Evolutionary conservation across 2,113 vertebrate genomes (phyloP).

Genomic region (Osmerus eperlanus): DNA sequence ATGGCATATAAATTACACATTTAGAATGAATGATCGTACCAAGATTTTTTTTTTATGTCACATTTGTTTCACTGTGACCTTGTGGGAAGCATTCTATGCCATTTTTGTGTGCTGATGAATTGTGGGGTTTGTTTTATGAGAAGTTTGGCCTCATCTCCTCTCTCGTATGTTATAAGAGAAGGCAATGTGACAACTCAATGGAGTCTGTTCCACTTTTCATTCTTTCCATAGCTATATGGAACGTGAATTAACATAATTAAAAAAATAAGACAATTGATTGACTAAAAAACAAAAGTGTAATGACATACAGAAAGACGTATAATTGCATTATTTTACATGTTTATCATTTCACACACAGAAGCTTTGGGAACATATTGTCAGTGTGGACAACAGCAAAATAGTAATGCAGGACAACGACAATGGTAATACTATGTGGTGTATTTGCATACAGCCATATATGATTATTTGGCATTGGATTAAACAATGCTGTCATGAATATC

Average conservation of each 20-base stretch:
- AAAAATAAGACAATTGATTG: too few species aligned
- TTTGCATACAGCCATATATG: neutral
- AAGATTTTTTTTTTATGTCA: neutral
- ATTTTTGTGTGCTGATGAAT: neutral
- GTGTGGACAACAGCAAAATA: too few species aligned
- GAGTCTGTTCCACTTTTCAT: neutral
- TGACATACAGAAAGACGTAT: too few species aligned
- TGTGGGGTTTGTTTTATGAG: neutral
- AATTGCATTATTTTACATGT: too few species aligned
- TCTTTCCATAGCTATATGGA: neutral
- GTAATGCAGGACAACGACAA: neutral
- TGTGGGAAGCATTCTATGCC: neutral
- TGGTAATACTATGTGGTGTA: neutral
- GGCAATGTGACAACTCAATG: neutral
- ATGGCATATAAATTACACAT: neutral
- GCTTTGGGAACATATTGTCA: too few species aligned
- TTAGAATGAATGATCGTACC: neutral
- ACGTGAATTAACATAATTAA: too few species aligned
- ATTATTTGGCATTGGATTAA: too few species aligned
- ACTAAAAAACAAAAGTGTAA: too few species aligned
- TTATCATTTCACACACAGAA: too few species aligned
- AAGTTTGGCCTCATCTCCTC: neutral
- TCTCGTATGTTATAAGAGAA: neutral
- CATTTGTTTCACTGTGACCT: constrained; percentile 3
- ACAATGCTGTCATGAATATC: neutral